Base-by-base conservation (phyloP, 2,113 vertebrate species). In the Gobius niger region DNA sequence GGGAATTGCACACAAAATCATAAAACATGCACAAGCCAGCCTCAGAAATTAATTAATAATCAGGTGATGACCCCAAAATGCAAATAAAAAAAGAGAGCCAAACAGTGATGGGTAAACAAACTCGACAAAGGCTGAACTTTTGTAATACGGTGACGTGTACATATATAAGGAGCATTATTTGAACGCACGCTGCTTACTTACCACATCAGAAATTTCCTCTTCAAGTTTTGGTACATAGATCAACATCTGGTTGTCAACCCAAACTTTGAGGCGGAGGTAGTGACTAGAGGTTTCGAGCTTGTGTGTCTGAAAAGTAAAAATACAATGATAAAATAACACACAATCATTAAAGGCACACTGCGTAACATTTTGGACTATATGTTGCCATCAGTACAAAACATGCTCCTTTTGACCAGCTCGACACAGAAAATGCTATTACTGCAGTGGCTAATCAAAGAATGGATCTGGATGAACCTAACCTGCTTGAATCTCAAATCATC, bases 161-260 rank as follows among this genome's bases (percentile, higher is more conserved):
- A 24, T 12, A 6, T 12, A 15, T 5, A 15, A 50, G 19, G 5
- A 54, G 18, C 6, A 24, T 52, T n/a, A 18, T 18, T 52, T 8
- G 3, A 14, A 5, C 6, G 19, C 9, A 53, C 5, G 19, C 24
- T 62, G 19, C 47, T n/a, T 79, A 34, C 91, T 95, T 94, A 98
- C 98, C 96, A 98, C 85, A 70, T 99, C 98, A 6, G 95, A 96
- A 82, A 98, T 90, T 85, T 98, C 96, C 84, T 98, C 97, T 54
- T 98, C 96, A 0, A 91, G 90, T 84, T 93, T 94, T 5, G 98
- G 98, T 8, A 96, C 60, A 0, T 95, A 98, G 61, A 92, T 82
- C 13, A 94, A 95, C 50, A 92, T 90, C 73, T 93, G 91, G 87
- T 91, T 93, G 52, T 94, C 93, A 0, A 92, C 72, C 14, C 94